These are phyloP conservation scores for Cololabis saira DNA, from an alignment of 2,113 vertebrate genomes.

Conservation along the genomic window DNA sequence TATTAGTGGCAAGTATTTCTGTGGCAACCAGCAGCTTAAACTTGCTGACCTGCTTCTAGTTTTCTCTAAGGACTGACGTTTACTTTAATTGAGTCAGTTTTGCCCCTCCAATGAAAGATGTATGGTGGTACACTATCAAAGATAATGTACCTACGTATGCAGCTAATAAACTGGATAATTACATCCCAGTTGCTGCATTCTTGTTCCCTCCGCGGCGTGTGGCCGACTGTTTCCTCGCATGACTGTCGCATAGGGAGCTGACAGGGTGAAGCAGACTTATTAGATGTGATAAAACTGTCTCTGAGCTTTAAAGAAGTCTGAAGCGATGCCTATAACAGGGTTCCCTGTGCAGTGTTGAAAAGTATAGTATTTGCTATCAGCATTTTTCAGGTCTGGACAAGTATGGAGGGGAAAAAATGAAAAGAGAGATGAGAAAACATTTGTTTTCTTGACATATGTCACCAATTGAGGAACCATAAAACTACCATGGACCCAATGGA, in stretches of 20 bases:
- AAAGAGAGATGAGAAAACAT: too few species aligned
- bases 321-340: conserved; percentile 15
- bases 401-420: too few species aligned
- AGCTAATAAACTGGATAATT: conserved; percentile 45
- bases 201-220: conserved; percentile 5
- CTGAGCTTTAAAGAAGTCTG: conserved; percentile 23
- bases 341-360: too few species aligned
- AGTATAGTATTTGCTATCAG: too few species aligned
- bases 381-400: too few species aligned
- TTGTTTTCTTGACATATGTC: too few species aligned
- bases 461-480: too few species aligned
- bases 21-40: too few species aligned
- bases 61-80: conserved; percentile 19
- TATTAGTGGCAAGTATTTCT: too few species aligned
- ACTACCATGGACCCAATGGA: too few species aligned
- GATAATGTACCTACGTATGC: conserved; percentile 12
- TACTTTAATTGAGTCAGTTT: conserved; percentile 57
- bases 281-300: conserved; percentile 29
- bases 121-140: too few species aligned
- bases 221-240: conserved; percentile 31
- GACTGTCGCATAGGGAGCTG: conserved; percentile 6
- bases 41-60: background rate
- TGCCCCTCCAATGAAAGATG: conserved; percentile 41
- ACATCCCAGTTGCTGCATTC: background rate
- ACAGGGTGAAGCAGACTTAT: conserved; percentile 33